Conservation (phyloP, 2,113 vertebrate species). For the Coptodon rendalli region DNA sequence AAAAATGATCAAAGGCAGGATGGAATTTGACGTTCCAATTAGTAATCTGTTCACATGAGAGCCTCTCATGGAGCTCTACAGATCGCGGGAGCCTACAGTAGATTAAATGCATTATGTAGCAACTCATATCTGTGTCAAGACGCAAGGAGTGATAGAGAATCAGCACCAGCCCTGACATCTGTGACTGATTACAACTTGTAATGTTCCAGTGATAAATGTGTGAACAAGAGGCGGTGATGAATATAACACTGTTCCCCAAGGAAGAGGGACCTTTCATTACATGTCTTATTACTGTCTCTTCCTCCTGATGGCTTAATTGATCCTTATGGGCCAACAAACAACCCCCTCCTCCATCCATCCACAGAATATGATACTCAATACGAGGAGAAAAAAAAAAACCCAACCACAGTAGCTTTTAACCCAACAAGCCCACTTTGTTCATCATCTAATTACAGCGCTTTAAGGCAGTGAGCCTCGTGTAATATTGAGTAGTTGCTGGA, state of each 20-base stretch:
- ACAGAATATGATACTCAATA: constrained; percentile 26
- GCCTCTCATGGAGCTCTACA: not conserved
- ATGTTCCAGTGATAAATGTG: constrained; percentile 60
- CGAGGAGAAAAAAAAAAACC: not conserved
- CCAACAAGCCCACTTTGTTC: constrained; percentile 20
- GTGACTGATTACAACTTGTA: constrained; percentile 61
- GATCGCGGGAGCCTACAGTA: not conserved
- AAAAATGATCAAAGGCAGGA: not conserved
- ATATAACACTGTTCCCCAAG: constrained; percentile 45
- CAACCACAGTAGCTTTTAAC: constrained; percentile 18
- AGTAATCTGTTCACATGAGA: not conserved
- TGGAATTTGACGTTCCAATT: not conserved
- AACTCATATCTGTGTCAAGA: not conserved
- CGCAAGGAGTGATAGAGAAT: constrained; percentile 3
- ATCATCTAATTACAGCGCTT: constrained; percentile 40
- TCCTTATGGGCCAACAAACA: constrained; percentile 33
- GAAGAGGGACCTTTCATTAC: constrained; percentile 45
- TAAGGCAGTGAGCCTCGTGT: constrained; percentile 1
- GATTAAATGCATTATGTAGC: not conserved
- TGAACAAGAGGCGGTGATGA: constrained; percentile 53
- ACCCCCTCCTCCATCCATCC: not conserved
- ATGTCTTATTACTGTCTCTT: constrained; percentile 50
- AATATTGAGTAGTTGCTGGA: not conserved
- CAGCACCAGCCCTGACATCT: constrained; percentile 43
- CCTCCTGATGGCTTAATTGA: constrained; percentile 62